Conservation (phyloP, 2,113 vertebrate genomes). For the Callopanchax toddi region DNA sequence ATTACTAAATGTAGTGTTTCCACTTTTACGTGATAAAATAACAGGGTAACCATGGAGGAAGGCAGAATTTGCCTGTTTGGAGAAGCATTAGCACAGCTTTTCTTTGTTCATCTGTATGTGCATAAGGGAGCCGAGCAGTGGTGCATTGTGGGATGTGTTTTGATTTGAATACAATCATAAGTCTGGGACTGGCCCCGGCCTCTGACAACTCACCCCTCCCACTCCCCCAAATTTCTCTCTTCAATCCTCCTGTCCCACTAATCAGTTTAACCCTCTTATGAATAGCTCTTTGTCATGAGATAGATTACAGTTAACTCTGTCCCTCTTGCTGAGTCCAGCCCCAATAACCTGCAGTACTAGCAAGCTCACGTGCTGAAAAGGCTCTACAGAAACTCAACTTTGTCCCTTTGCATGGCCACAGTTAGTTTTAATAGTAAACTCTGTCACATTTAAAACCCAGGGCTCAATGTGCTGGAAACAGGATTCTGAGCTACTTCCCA, state of each 20-base stretch:
- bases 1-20: too few species aligned
- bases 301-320: constrained; percentile 83
- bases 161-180: constrained; percentile 86
- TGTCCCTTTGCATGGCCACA: background rate
- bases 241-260: constrained; percentile 78
- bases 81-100: constrained; percentile 72
- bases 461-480: too few species aligned
- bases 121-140: constrained; percentile 65
- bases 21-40: constrained; percentile 36
- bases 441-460: constrained; percentile 14
- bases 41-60: constrained; percentile 46
- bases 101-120: constrained; percentile 77
- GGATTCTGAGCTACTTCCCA: too few species aligned
- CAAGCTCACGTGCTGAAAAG: constrained; percentile 48
- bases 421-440: constrained; percentile 21
- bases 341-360: constrained; percentile 53
- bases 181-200: constrained; percentile 62
- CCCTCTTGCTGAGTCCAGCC: constrained; percentile 65
- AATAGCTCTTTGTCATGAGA: constrained; percentile 84
- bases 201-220: constrained; percentile 64
- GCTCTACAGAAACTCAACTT: constrained; percentile 31
- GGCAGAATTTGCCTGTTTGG: constrained; percentile 65
- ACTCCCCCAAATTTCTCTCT: constrained; percentile 75
- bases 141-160: constrained; percentile 85
- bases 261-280: constrained; percentile 84